phyloP scores from a whole-genome alignment of 2,888 invertebrate species.

The Perizoma flavofasciatum region DNA sequence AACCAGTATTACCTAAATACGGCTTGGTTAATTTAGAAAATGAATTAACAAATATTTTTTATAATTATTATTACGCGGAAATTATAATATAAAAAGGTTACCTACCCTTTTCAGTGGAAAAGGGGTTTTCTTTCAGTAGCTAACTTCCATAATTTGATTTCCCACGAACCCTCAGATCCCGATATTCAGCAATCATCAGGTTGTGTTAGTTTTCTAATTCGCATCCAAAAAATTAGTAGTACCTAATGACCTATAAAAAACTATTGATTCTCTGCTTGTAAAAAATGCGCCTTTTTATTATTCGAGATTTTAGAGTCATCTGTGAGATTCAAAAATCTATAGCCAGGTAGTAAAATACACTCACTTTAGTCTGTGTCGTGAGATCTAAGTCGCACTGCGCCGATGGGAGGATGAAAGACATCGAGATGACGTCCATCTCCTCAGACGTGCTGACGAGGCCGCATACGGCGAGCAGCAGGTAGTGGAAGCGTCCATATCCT shows the following conservation, averaged over 20 bases:
- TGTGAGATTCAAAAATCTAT: too few species aligned
- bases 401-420: constrained; percentile 97
- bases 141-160: constrained; percentile 11
- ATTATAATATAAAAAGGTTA: neutral
- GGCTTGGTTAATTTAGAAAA: neutral
- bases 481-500: constrained; percentile 96
- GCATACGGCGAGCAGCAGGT: constrained; percentile 94
- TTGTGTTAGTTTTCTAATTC: too few species aligned
- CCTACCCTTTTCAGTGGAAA: constrained; percentile 31
- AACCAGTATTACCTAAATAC: too few species aligned
- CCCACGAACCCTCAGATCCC: constrained; percentile 12
- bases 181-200: neutral
- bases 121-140: constrained; percentile 1
- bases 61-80: constrained; percentile 15
- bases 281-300: too few species aligned
- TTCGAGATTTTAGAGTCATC: too few species aligned
- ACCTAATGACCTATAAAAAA: too few species aligned
- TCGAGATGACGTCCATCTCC: constrained; percentile 97
- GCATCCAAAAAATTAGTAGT: too few species aligned
- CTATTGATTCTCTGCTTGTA: too few species aligned
- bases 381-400: constrained; percentile 96
- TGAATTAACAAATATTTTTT: constrained; percentile 12
- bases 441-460: constrained; percentile 97
- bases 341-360: constrained; percentile 14
- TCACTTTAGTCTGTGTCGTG: constrained; percentile 92